Conservation (phyloP, 1,140 invertebrate species). For the Zaprionus vittiger region DNA sequence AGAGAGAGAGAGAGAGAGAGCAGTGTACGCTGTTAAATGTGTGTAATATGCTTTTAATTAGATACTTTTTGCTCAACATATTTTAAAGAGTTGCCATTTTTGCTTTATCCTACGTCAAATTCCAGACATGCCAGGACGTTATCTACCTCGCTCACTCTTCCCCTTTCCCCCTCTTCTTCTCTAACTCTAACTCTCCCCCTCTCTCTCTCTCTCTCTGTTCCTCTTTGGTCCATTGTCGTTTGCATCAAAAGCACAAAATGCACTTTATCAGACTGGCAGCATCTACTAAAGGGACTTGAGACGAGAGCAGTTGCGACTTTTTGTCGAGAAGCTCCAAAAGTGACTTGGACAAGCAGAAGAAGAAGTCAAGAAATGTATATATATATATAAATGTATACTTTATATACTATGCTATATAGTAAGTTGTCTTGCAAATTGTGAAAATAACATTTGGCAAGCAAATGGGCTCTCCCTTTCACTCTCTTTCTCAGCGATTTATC, state of each 20-base stretch:
- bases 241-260: slow-evolving; percentile 59
- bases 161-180: neutral
- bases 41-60: slow-evolving; percentile 66
- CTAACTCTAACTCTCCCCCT: neutral
- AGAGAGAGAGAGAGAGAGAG: neutral
- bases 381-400: neutral
- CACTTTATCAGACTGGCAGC: slow-evolving; percentile 65
- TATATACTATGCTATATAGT: neutral
- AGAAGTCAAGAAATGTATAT: slow-evolving; percentile 18
- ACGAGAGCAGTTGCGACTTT: neutral
- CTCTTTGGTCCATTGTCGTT: slow-evolving; percentile 32
- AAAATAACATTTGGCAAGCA: slow-evolving; percentile 21
- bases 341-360: slow-evolving; percentile 22
- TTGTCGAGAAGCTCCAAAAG: slow-evolving; percentile 8
- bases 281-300: slow-evolving; percentile 56
- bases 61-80: slow-evolving; percentile 36
- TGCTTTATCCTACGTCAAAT: neutral
- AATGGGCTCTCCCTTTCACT: slow-evolving; percentile 1
- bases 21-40: slow-evolving; percentile 7
- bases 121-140: neutral
- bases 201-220: neutral
- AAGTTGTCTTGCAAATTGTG: slow-evolving; percentile 22
- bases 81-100: slow-evolving; percentile 3
- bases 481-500: slow-evolving; percentile 61
- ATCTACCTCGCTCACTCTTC: neutral